Conservation (phyloP, 2,888 invertebrate genomes). For the Ichneumoninae sp. region DNA sequence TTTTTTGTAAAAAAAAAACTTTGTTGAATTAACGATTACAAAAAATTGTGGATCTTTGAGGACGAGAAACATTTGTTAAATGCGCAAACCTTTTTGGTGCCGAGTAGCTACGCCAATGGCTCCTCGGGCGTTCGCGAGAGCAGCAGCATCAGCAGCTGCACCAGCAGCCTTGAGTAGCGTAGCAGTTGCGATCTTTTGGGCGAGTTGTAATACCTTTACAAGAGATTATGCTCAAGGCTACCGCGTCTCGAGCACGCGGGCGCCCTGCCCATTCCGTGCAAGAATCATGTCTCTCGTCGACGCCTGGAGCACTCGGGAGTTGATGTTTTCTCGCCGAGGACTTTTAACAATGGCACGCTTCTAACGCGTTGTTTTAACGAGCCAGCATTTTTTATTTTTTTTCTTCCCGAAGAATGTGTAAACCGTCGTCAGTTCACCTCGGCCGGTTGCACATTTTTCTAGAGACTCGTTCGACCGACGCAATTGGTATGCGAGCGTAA, state of each 20-base stretch:
- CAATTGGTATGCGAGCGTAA: not conserved
- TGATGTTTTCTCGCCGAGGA: not conserved
- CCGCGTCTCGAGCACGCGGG: conserved; percentile 39
- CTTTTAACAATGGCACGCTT: not conserved
- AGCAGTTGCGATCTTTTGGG: conserved; percentile 54
- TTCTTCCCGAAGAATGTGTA: not conserved
- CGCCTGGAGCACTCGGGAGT: not conserved
- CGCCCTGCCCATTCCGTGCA: conserved; percentile 1
- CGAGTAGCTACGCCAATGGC: conserved; percentile 53
- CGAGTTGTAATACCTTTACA: conserved; percentile 43
- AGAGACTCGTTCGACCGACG: conserved; percentile 35
- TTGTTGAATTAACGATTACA: not conserved
- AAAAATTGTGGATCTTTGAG: not conserved
- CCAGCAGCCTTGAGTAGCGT: conserved; percentile 30
- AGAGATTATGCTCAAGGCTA: conserved; percentile 52
- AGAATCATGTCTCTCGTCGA: not conserved
- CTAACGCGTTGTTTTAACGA: not conserved
- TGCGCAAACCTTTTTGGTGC: not conserved
- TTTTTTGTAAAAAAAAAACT: no score
- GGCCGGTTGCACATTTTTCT: not conserved
- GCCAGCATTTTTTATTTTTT: not conserved
- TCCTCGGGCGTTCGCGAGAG: conserved; percentile 24
- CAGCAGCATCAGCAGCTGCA: conserved; percentile 35
- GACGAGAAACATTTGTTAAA: not conserved
- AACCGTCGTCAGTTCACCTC: no score